Conservation (phyloP, 2,113 vertebrate genomes). For the Alligator sinensis region DNA sequence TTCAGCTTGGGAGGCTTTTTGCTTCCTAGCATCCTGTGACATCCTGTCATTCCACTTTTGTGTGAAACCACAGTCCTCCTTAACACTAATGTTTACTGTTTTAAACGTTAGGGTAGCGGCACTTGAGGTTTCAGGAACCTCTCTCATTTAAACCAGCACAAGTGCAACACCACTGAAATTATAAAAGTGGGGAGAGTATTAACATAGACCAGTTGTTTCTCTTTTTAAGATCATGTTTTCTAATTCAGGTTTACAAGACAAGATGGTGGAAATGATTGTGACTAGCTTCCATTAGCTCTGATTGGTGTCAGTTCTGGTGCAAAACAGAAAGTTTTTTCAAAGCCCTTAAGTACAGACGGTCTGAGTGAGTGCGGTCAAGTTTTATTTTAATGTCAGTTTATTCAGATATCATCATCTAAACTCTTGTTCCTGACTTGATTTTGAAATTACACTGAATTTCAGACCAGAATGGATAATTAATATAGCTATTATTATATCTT, state of each 20-base stretch:
- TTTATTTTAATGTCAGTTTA: conserved; percentile 2
- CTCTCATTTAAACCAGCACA: background rate
- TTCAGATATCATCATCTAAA: conserved; percentile 3
- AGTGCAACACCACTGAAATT: background rate
- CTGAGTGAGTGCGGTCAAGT: background rate
- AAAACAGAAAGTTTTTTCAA: conserved; percentile 10
- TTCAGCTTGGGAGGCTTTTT: background rate
- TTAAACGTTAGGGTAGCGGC: background rate
- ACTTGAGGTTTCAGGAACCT: background rate
- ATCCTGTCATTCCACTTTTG: background rate
- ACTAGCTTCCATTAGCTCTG: background rate
- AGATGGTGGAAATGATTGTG: background rate
- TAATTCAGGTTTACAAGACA: background rate
- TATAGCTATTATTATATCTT: background rate
- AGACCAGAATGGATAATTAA: background rate
- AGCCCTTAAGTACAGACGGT: background rate
- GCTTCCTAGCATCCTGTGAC: background rate
- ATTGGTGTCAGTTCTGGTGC: background rate
- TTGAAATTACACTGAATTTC: background rate
- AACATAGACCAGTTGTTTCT: background rate
- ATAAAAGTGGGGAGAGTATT: background rate
- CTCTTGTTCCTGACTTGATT: background rate
- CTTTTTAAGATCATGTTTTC: background rate
- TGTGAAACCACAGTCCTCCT: background rate
- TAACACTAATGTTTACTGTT: background rate